Evolutionary conservation across 1,140 invertebrate species (phyloP), one percentile per base, ranked within the genome.

Genomic region (Tetranychus cinnabarinus): DNA sequence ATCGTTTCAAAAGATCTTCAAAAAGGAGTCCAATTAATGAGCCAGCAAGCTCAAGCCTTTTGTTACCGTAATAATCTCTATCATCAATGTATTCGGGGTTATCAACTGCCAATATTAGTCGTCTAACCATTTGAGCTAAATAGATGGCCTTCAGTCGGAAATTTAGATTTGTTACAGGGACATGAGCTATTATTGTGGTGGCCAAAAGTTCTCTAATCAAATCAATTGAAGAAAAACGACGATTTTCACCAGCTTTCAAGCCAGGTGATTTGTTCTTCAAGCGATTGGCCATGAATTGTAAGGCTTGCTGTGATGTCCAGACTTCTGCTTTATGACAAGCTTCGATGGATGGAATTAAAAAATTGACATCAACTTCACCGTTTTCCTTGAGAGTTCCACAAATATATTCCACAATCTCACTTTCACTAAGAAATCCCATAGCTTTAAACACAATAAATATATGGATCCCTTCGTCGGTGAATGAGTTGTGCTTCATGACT

Each of bases 51-150:
- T 99, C 96, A 61, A 99, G 72, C 64, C 95, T 79, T 72, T 99
- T 99, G 70, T 98, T 99, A 61, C 95, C 96, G 73, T 97, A 98
- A 75, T 97, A 98, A 77, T 99, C 96, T 56, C 91, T 80, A 75
- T 99, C 93, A 71, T 99, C 96, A 54, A 93, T 78, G 31, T 86
- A 77, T 31, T 80, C 77, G 59, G 79, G 80, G 72, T 91, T 82
- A 6, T 75, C 76, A 70, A 91, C 81, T 2, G 88, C 87, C 67
- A 85, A 80, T 65, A 98, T 92, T 0, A 96, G 82, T 67, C 88
- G 78, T 62, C 86, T 79, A 1, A 89, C 77, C 92, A 97, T 97
- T 55, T 93, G 74, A 2, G 86, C 88, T 45, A 95, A 75, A 72
- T 96, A 96, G 45, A 88, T 81, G 1, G 86, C 85, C 76, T 88